These are phyloP conservation scores for Stegastes partitus DNA, from an alignment of 2,113 vertebrate species.

Conservation along the genomic window DNA sequence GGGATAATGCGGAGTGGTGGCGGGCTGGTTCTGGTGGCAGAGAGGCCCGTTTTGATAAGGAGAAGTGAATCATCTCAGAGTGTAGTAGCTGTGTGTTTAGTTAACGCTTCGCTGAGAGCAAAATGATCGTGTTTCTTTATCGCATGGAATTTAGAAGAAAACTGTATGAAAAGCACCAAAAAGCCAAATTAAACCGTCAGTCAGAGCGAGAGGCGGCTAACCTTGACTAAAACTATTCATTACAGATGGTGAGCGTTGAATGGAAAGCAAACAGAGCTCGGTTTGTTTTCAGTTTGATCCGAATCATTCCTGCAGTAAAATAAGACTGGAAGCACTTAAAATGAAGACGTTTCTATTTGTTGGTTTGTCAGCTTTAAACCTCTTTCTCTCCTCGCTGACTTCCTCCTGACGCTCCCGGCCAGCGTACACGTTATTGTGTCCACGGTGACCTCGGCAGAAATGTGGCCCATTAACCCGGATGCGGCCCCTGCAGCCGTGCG, in stretches of 20 bases:
- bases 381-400: background rate
- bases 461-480: constrained; percentile 31
- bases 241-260: background rate
- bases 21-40: constrained; percentile 16
- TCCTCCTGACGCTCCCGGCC: background rate
- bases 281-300: no score
- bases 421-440: background rate
- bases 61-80: background rate
- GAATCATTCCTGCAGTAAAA: no score
- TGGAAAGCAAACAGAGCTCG: background rate
- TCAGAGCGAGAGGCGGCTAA: no score
- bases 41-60: background rate
- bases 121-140: background rate
- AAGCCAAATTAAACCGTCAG: background rate
- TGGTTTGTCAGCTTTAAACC: background rate
- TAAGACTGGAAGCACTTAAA: background rate
- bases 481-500: constrained; percentile 8
- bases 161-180: background rate
- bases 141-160: background rate
- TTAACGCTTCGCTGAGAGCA: background rate
- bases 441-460: constrained; percentile 21
- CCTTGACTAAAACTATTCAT: no score
- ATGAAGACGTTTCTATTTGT: background rate
- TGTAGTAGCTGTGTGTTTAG: background rate
- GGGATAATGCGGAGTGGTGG: background rate